Evolutionary conservation across 2,888 invertebrate species (phyloP).

Genomic region (Hartigia nigra): DNA sequence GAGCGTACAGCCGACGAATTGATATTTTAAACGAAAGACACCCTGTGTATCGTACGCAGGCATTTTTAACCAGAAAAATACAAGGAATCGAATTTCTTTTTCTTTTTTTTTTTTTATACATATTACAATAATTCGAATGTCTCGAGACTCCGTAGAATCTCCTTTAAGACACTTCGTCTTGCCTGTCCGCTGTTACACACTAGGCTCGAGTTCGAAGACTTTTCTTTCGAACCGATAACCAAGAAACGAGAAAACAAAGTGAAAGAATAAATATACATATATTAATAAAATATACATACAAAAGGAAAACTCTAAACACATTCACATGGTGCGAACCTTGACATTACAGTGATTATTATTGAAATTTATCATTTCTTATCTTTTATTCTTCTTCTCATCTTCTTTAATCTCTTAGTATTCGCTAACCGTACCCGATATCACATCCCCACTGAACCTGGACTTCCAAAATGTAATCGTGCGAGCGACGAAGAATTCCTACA

Average conservation of each 20-base stretch:
- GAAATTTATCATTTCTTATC: neutral
- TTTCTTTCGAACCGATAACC: neutral
- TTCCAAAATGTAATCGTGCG: neutral
- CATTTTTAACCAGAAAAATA: neutral
- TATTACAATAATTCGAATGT: neutral
- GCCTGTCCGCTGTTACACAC: neutral
- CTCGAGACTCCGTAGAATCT: neutral
- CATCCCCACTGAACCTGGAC: neutral
- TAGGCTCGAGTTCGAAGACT: neutral
- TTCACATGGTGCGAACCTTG: neutral
- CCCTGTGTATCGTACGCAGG: neutral
- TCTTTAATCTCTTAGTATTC: neutral
- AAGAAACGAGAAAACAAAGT: neutral
- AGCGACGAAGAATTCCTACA: neutral
- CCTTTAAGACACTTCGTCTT: neutral
- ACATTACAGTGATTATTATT: neutral
- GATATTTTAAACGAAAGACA: neutral
- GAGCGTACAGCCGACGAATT: neutral
- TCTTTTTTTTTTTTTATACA: no score
- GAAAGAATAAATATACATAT: neutral
- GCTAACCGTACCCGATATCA: neutral
- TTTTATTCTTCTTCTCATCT: neutral
- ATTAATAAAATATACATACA: conserved; percentile 2
- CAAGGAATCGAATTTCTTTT: neutral
- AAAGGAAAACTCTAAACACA: neutral